Evolutionary conservation across 2,888 invertebrate species (phyloP).

Genomic region (Lamellibrachia satsuma): DNA sequence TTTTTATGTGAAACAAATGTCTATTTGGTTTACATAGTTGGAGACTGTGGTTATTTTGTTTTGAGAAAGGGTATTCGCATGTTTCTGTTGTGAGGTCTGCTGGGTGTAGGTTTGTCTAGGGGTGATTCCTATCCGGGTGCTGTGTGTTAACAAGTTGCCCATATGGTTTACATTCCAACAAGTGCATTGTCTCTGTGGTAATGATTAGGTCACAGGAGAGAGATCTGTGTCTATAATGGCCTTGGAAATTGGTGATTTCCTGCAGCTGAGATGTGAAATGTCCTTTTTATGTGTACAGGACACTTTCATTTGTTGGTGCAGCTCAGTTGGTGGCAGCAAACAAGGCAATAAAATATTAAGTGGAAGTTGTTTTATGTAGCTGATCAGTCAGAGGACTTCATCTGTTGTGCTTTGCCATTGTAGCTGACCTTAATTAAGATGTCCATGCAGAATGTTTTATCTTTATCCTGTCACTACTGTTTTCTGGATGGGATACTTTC

Average conservation of each 20-base stretch:
- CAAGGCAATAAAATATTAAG: background rate
- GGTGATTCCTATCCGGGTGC: background rate
- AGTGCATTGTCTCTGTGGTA: background rate
- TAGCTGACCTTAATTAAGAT: background rate
- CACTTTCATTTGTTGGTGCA: background rate
- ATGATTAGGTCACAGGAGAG: background rate
- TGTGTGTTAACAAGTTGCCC: background rate
- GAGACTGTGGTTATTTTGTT: no score
- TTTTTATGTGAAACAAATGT: no score
- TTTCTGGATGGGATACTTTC: background rate
- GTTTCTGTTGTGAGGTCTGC: background rate
- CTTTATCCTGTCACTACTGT: background rate
- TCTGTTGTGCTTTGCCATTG: background rate
- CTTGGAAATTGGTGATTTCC: conserved; percentile 6
- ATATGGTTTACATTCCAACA: background rate
- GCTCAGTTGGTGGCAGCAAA: background rate
- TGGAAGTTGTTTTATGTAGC: background rate
- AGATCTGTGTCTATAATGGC: background rate
- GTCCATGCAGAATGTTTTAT: background rate
- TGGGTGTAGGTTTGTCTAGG: background rate
- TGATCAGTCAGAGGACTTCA: background rate
- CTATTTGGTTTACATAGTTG: no score
- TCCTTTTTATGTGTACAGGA: background rate
- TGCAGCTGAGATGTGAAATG: conserved; percentile 3
- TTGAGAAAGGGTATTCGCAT: background rate